These are phyloP conservation scores for Pantherophis vulpinus DNA, from an alignment of 2,797 vertebrate genomes.

Conservation along the genomic window DNA sequence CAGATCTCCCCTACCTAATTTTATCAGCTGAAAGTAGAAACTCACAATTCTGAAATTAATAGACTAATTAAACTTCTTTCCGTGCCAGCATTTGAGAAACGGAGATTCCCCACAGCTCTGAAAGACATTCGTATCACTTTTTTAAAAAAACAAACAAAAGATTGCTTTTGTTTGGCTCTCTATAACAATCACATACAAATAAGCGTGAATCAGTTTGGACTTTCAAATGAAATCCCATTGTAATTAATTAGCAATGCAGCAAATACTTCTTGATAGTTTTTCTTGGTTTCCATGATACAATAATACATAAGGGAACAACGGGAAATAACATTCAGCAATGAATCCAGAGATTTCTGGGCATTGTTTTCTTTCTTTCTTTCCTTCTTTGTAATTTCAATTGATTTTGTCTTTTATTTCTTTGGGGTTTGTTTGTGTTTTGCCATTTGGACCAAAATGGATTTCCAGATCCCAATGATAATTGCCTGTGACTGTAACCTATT, in stretches of 20 bases:
- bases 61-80: background rate
- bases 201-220: slow-evolving; percentile 41
- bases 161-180: slow-evolving; percentile 16
- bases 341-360: slow-evolving; percentile 19
- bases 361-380: background rate
- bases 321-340: slow-evolving; percentile 48
- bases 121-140: background rate
- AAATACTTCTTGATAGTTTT: slow-evolving; percentile 57
- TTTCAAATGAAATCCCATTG: slow-evolving; percentile 60
- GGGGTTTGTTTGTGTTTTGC: background rate
- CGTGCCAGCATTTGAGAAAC: background rate
- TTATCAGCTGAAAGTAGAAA: background rate
- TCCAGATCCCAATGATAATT: slow-evolving; percentile 40
- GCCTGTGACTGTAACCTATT: slow-evolving; percentile 30
- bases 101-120: background rate
- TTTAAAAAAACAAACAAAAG: background rate
- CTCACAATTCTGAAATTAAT: background rate
- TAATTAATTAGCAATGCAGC: slow-evolving; percentile 71
- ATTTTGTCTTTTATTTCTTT: background rate
- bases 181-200: slow-evolving; percentile 41
- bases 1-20: background rate
- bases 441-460: slow-evolving; percentile 33
- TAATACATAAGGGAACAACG: slow-evolving; percentile 34
- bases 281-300: slow-evolving; percentile 44
- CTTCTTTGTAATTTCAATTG: background rate